A percentile compares a stretch with the other conserved stretches of the same genome.
These are phyloP conservation scores for Dipodomys ordii DNA, from an alignment of 2,113 vertebrate genomes.

Conservation along the genomic window DNA sequence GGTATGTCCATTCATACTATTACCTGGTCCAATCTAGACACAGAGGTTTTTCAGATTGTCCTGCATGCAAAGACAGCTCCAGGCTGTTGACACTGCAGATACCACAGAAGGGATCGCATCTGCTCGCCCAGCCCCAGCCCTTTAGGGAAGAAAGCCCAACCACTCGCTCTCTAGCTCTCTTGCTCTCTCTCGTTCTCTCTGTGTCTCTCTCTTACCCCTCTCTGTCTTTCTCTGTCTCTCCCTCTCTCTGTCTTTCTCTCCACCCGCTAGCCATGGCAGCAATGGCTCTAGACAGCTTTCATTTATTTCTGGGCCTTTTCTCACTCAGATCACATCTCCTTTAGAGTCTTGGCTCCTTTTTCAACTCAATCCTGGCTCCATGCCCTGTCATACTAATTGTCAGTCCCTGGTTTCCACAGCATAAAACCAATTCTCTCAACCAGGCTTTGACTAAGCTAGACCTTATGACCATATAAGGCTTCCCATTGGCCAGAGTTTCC, in stretches of 20 bases:
- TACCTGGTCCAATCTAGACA: background rate
- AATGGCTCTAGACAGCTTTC: background rate
- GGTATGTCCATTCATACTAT: background rate
- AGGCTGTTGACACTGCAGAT: background rate
- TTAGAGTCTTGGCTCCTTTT: conserved; percentile 14
- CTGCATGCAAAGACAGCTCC: background rate
- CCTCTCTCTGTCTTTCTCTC: background rate
- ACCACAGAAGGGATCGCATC: background rate
- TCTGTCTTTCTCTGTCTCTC: too few species aligned
- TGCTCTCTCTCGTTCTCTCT: too few species aligned
- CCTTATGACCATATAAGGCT: background rate
- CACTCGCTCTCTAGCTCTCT: background rate
- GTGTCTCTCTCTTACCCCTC: too few species aligned
- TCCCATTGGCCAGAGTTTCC: background rate
- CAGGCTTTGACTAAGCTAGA: background rate
- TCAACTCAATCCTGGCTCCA: background rate
- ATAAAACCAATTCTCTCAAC: background rate
- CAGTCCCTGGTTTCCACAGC: background rate
- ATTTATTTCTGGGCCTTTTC: conserved; percentile 13
- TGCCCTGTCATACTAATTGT: conserved; percentile 4
- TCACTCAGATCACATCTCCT: conserved; percentile 22
- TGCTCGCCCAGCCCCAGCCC: background rate
- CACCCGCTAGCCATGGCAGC: background rate
- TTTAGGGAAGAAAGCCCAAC: background rate
- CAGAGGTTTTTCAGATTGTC: background rate